These are phyloP conservation scores for Trichoplax adhaerens DNA, from an alignment of 37 sponge, comb jelly and placozoan species.

Conservation along the genomic window DNA sequence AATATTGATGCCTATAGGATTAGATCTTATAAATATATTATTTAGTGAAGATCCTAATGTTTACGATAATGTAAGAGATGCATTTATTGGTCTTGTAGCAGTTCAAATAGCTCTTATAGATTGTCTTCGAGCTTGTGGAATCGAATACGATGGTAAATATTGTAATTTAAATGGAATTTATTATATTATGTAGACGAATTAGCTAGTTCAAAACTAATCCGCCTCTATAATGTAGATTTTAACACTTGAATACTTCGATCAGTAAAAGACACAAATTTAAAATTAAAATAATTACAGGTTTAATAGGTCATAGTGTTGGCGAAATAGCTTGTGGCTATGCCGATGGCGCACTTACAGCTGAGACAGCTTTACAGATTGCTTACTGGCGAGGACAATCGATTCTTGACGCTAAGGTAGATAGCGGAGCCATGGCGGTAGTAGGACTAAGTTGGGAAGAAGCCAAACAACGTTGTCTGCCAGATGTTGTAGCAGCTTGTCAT, in stretches of 20 bases:
- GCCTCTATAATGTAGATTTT: too few relatives aligned
- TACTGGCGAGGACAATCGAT: constrained; percentile 15
- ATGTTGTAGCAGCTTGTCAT: constrained; percentile 15
- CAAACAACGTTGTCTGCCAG: constrained; percentile 3
- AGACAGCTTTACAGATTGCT: constrained; percentile 21
- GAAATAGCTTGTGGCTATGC: constrained; percentile 24
- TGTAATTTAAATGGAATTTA: too few relatives aligned
- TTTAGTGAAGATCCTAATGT: too few relatives aligned
- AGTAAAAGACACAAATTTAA: too few relatives aligned
- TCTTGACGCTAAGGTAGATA: constrained; percentile 8
- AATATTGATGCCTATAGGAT: not conserved
- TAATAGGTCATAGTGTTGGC: constrained; percentile 37
- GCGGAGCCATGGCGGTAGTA: constrained; percentile 34
- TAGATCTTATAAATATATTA: too few relatives aligned
- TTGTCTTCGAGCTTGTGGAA: constrained; percentile 20
- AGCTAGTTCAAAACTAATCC: too few relatives aligned
- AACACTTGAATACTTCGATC: too few relatives aligned
- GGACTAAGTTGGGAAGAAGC: constrained; percentile 16
- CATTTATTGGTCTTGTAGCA: constrained; percentile 12
- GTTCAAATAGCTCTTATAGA: constrained; percentile 22
- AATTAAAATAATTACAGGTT: too few relatives aligned
- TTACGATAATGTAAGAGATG: constrained; percentile 3
- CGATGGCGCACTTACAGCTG: constrained; percentile 16
- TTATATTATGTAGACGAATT: too few relatives aligned
- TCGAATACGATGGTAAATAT: constrained; percentile 6